Conservation (phyloP, 2,888 invertebrate species). For the Athripsodes cinereus region DNA sequence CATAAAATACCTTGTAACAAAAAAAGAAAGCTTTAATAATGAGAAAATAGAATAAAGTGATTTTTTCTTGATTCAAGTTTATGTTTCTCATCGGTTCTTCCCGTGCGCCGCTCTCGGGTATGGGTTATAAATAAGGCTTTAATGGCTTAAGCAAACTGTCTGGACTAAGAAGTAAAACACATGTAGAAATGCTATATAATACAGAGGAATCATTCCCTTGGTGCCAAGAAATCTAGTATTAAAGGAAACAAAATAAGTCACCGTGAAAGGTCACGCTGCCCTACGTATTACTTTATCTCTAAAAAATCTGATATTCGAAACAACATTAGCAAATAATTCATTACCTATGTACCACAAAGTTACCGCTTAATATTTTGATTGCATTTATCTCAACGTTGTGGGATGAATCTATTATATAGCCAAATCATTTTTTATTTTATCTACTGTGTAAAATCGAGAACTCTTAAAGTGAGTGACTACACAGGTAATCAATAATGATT, state of each 20-base stretch:
- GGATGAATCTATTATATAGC: too few relatives aligned
- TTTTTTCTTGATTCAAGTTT: background rate
- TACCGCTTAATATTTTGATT: too few relatives aligned
- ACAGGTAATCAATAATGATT: too few relatives aligned
- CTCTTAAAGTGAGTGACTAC: too few relatives aligned
- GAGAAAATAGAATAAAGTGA: conserved; percentile 1
- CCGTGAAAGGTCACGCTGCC: background rate
- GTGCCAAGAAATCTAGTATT: background rate
- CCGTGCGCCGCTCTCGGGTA: conserved; percentile 21
- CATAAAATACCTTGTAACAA: too few relatives aligned
- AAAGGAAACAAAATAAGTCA: background rate
- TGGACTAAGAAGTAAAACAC: conserved; percentile 16
- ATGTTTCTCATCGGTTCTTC: conserved; percentile 3
- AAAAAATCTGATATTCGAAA: too few relatives aligned
- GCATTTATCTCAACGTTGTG: too few relatives aligned
- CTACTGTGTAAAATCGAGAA: too few relatives aligned
- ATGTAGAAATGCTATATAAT: background rate
- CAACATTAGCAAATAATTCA: too few relatives aligned
- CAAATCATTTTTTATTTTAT: too few relatives aligned
- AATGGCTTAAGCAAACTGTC: conserved; percentile 27
- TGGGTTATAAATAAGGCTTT: conserved; percentile 27
- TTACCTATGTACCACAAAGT: too few relatives aligned
- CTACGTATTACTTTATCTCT: too few relatives aligned
- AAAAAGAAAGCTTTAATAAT: background rate
- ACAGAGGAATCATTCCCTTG: conserved; percentile 1